A percentile compares a stretch with the other conserved stretches of the same genome.
These are phyloP conservation scores for Heliconius ethilla DNA, from an alignment of 2,888 invertebrate genomes.

Conservation along the genomic window DNA sequence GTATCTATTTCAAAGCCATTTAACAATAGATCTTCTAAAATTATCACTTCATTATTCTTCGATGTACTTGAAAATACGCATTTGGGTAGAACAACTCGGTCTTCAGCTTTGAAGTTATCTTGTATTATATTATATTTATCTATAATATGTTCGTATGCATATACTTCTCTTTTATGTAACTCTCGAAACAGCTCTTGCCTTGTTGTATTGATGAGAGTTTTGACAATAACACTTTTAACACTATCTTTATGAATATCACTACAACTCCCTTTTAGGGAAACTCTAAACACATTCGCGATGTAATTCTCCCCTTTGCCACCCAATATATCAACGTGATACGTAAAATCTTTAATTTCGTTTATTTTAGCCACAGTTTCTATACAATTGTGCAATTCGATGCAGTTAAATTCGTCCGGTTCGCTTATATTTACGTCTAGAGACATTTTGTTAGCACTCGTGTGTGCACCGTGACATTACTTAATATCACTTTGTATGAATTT, in stretches of 20 bases:
- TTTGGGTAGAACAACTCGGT: slow-evolving; percentile 58
- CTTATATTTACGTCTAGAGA: slow-evolving; percentile 75
- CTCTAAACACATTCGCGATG: slow-evolving; percentile 70
- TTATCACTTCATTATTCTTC: slow-evolving; percentile 64
- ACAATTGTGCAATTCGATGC: slow-evolving; percentile 63
- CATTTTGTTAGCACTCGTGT: slow-evolving; percentile 53
- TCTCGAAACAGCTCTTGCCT: slow-evolving; percentile 68
- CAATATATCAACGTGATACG: slow-evolving; percentile 67
- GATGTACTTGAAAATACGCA: slow-evolving; percentile 59
- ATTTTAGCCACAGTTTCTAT: slow-evolving; percentile 60
- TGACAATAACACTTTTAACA: slow-evolving; percentile 63
- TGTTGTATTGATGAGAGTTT: slow-evolving; percentile 68
- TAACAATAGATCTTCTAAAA: slow-evolving; percentile 64
- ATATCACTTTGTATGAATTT: slow-evolving; percentile 25
- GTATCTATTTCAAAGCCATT: slow-evolving; percentile 60
- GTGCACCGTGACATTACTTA: slow-evolving; percentile 24
- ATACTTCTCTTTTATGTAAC: slow-evolving; percentile 68
- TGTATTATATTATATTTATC: slow-evolving; percentile 59
- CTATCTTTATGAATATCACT: slow-evolving; percentile 49
- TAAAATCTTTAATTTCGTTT: slow-evolving; percentile 61
- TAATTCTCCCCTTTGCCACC: slow-evolving; percentile 67
- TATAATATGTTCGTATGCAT: slow-evolving; percentile 61
- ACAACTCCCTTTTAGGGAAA: slow-evolving; percentile 58
- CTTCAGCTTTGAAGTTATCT: slow-evolving; percentile 50
- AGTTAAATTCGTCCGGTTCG: slow-evolving; percentile 74